Evolutionary conservation across 2,888 invertebrate species (phyloP).

Genomic region (Protula sp.): DNA sequence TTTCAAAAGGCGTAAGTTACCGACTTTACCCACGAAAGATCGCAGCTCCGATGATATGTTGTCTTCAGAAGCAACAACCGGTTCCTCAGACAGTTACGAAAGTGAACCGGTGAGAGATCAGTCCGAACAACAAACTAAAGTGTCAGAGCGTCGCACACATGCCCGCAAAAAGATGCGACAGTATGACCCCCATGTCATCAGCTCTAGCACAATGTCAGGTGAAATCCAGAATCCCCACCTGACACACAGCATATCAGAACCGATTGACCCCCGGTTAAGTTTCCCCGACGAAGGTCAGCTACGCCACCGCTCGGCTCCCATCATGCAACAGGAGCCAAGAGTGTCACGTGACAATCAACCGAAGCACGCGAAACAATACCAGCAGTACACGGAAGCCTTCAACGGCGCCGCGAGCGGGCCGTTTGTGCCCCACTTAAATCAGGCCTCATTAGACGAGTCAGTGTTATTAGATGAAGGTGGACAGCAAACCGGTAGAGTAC

Average conservation of each 20-base stretch:
- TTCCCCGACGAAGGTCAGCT: neutral
- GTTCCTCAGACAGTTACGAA: neutral
- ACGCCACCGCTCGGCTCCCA: neutral
- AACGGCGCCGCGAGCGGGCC: slow-evolving; percentile 13
- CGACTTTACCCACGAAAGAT: neutral
- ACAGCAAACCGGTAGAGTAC: neutral
- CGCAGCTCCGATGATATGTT: neutral
- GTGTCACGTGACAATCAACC: neutral
- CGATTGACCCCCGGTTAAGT: neutral
- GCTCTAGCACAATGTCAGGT: neutral
- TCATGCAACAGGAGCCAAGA: neutral
- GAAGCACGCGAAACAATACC: slow-evolving; percentile 10
- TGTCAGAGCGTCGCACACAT: neutral
- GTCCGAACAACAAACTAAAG: neutral
- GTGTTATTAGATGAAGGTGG: neutral
- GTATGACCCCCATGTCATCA: neutral
- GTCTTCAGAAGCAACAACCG: neutral
- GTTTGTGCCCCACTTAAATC: slow-evolving; percentile 4
- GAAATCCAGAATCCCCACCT: neutral
- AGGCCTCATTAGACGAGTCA: neutral
- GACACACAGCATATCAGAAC: neutral
- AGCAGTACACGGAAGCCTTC: slow-evolving; percentile 10
- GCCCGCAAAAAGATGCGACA: neutral
- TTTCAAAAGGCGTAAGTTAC: slow-evolving; percentile 2
- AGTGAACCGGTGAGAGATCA: neutral